These are phyloP conservation scores for Sipha flava DNA, from an alignment of 1,140 invertebrate genomes.

Conservation along the genomic window DNA sequence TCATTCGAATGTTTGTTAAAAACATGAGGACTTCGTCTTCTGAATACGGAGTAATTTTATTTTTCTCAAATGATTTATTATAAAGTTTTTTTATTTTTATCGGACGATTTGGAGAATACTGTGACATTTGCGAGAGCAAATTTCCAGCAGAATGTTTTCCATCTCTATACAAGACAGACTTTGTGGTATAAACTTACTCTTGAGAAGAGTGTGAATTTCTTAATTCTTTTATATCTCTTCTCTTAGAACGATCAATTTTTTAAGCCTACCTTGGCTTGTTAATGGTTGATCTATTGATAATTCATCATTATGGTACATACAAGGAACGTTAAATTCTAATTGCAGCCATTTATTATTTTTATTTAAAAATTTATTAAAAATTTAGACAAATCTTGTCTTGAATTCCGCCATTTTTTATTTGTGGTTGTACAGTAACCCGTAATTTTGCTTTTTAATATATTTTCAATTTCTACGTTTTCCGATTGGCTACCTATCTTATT, in stretches of 20 bases:
- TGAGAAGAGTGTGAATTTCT: not conserved
- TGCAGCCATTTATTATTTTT: not conserved
- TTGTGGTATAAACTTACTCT: not conserved
- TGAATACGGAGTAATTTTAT: not conserved
- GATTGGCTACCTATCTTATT: too few species aligned
- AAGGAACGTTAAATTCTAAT: not conserved
- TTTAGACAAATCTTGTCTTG: not conserved
- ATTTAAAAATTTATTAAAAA: constrained; percentile 2
- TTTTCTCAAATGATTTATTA: not conserved
- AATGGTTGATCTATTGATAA: not conserved
- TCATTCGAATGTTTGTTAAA: not conserved
- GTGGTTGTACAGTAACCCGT: not conserved
- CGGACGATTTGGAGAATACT: not conserved
- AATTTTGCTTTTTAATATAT: not conserved
- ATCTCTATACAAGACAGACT: not conserved
- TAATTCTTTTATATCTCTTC: not conserved
- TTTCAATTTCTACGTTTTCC: too few species aligned
- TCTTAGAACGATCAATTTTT: not conserved
- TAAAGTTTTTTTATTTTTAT: not conserved
- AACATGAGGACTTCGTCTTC: not conserved
- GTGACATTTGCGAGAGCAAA: not conserved
- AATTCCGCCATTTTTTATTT: not conserved
- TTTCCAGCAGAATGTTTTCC: not conserved
- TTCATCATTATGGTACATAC: not conserved
- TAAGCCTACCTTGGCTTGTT: not conserved